phyloP scores from a whole-genome alignment of 2,888 invertebrate species.

The Clunio marinus region DNA sequence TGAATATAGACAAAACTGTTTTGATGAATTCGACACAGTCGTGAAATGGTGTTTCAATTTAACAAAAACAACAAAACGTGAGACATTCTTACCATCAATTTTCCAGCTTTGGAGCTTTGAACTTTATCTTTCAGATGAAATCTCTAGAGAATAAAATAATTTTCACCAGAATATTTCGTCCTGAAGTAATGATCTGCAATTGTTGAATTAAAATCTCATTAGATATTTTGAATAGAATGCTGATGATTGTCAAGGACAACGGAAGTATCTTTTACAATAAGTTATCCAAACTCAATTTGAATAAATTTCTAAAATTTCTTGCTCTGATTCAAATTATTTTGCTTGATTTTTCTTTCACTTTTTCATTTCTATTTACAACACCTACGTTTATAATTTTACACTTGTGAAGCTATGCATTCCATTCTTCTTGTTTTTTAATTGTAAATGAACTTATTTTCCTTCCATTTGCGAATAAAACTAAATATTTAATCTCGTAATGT shows the following conservation, averaged over 20 bases:
- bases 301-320: not conserved
- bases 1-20: no score
- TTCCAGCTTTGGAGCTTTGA: not conserved
- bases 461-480: no score
- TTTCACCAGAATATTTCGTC: not conserved
- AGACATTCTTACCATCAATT: slow-evolving; percentile 13
- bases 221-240: not conserved
- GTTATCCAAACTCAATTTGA: not conserved
- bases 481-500: no score
- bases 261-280: not conserved
- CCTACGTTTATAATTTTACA: not conserved
- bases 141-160: not conserved
- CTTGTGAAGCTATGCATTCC: not conserved
- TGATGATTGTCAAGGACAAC: slow-evolving; percentile 24
- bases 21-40: no score
- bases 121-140: not conserved
- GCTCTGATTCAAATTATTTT: no score
- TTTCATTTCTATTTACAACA: not conserved
- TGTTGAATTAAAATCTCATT: slow-evolving; percentile 28
- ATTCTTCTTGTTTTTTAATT: not conserved
- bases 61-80: no score
- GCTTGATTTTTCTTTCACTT: no score
- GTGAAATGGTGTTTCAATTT: no score
- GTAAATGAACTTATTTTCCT: no score
- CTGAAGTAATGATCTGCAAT: not conserved